These are phyloP conservation scores for Plusia festucae DNA, from an alignment of 2,888 invertebrate species.

Conservation along the genomic window DNA sequence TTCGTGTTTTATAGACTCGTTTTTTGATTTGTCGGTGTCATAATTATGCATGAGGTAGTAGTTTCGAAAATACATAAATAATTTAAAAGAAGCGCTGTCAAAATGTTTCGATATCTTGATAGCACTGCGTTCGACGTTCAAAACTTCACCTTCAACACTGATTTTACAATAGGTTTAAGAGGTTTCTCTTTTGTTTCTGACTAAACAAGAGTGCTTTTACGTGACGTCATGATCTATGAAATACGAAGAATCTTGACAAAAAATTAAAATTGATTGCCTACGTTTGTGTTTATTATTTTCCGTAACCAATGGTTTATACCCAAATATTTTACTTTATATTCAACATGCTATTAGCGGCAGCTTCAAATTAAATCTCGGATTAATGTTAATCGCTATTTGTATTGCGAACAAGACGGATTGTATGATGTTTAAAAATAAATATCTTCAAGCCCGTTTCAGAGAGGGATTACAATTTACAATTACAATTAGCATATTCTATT, in stretches of 20 bases:
- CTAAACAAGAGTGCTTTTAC: too few species aligned
- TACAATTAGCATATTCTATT: too few species aligned
- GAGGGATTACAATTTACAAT: too few species aligned
- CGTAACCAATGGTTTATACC: neutral
- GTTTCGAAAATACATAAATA: neutral
- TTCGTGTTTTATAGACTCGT: too few species aligned
- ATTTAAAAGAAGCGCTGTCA: too few species aligned
- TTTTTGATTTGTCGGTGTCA: too few species aligned
- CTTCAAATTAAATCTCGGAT: neutral
- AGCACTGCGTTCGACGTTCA: neutral
- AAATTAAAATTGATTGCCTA: too few species aligned
- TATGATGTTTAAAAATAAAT: neutral
- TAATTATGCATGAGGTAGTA: neutral
- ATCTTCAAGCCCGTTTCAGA: neutral
- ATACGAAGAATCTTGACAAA: too few species aligned
- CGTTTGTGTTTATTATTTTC: neutral
- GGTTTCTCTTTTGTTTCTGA: too few species aligned
- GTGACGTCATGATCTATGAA: too few species aligned
- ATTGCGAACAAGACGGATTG: too few species aligned
- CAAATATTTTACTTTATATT: neutral
- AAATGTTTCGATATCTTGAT: neutral
- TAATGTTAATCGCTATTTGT: slow-evolving; percentile 1
- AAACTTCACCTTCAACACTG: neutral
- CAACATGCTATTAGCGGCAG: neutral
- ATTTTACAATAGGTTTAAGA: neutral